Conservation (phyloP, 2,888 invertebrate species). For the Brenthis ino region DNA sequence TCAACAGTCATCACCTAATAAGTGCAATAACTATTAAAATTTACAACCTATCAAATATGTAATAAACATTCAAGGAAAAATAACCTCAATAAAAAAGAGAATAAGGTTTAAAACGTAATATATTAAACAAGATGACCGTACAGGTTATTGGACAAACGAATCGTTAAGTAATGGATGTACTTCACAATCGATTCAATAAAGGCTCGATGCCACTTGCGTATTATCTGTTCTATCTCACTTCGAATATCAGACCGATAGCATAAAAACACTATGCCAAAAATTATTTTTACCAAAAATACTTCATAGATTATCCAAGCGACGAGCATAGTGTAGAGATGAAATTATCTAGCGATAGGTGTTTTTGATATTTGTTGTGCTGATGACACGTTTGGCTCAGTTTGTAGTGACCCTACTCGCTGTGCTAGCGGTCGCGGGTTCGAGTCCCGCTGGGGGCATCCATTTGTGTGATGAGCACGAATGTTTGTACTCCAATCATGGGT, state of each 20-base stretch:
- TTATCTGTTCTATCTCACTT: conserved; percentile 21
- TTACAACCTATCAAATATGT: not conserved
- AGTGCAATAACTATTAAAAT: conserved; percentile 19
- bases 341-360: too few relatives aligned
- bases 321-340: too few relatives aligned
- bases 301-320: too few relatives aligned
- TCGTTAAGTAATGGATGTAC: conserved; percentile 21
- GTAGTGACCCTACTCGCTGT: too few relatives aligned
- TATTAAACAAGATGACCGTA: not conserved
- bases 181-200: conserved; percentile 25
- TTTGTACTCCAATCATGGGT: too few relatives aligned
- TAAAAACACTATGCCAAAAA: not conserved
- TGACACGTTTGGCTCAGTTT: too few relatives aligned
- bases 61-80: not conserved
- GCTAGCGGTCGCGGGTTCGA: too few relatives aligned
- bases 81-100: not conserved
- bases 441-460: too few relatives aligned
- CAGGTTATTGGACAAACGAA: conserved; percentile 20
- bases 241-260: not conserved
- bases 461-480: too few relatives aligned
- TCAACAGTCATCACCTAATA: conserved; percentile 19
- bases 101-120: not conserved
- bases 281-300: not conserved
- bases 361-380: too few relatives aligned
- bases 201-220: conserved; percentile 23